Conservation (phyloP, 1,140 invertebrate species). For the Charaxes varanes region DNA sequence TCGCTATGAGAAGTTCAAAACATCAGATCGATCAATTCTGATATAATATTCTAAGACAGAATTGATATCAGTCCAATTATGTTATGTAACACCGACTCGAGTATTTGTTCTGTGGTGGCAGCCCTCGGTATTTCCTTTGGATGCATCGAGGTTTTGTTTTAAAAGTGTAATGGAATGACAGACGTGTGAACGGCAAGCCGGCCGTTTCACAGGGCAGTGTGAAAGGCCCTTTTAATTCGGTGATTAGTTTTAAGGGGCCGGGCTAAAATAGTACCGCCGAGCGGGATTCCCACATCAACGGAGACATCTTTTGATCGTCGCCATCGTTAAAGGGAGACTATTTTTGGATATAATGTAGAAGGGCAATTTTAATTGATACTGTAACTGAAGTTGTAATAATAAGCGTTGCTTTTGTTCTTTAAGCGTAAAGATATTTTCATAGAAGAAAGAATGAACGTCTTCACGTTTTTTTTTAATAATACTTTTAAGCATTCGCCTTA, state of each 20-base stretch:
- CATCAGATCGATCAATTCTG: no score
- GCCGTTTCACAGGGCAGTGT: conserved; percentile 37
- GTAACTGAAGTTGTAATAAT: background rate
- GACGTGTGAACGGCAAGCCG: conserved; percentile 42
- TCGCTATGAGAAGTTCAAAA: no score
- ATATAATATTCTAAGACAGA: no score
- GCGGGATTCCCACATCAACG: conserved; percentile 19
- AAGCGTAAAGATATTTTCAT: no score
- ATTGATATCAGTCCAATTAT: no score
- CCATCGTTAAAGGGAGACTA: conserved; percentile 8
- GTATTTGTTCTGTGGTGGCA: no score
- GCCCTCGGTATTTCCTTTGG: conserved; percentile 12
- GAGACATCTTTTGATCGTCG: conserved; percentile 19
- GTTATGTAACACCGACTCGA: no score
- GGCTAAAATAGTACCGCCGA: conserved; percentile 21
- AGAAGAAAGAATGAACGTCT: no score
- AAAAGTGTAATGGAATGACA: conserved; percentile 40
- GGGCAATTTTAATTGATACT: background rate
- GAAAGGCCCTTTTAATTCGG: conserved; percentile 39
- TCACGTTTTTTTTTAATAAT: no score
- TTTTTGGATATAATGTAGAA: conserved; percentile 6
- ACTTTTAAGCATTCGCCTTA: no score
- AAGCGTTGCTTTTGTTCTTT: no score
- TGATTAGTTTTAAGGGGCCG: conserved; percentile 33
- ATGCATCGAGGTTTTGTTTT: conserved; percentile 41